phyloP scores from a whole-genome alignment of 2,888 invertebrate genomes.

The Cabera pusaria region DNA sequence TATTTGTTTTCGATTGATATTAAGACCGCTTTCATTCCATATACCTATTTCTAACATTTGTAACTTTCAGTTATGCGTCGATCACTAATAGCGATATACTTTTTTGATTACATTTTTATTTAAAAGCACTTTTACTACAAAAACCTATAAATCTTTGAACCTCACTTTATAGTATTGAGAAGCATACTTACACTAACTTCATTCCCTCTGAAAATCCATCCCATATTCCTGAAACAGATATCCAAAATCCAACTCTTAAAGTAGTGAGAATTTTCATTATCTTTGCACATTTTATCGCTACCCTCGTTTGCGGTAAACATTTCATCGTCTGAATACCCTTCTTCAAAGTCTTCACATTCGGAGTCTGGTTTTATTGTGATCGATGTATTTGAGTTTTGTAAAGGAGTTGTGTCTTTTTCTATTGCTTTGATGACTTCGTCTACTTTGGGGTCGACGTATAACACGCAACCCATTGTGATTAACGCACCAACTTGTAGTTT shows the following conservation, averaged over 20 bases:
- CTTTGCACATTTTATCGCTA: slow-evolving; percentile 33
- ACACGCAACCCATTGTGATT: slow-evolving; percentile 88
- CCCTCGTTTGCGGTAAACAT: slow-evolving; percentile 52
- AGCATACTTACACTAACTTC: slow-evolving; percentile 59
- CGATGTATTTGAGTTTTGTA: slow-evolving; percentile 35
- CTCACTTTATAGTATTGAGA: too few species aligned
- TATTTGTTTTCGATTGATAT: too few species aligned
- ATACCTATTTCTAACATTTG: too few species aligned
- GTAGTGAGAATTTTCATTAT: slow-evolving; percentile 45
- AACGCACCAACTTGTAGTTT: slow-evolving; percentile 88
- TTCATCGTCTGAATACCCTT: slow-evolving; percentile 74
- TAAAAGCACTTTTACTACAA: too few species aligned
- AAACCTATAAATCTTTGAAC: too few species aligned
- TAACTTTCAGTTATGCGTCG: too few species aligned
- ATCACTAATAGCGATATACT: too few species aligned
- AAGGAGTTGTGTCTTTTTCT: slow-evolving; percentile 61
- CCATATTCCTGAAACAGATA: slow-evolving; percentile 84
- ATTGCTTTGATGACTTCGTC: slow-evolving; percentile 85
- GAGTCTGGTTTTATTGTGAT: slow-evolving; percentile 39
- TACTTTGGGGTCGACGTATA: slow-evolving; percentile 85
- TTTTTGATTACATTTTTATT: too few species aligned
- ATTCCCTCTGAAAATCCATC: slow-evolving; percentile 62
- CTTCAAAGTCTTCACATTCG: slow-evolving; percentile 72
- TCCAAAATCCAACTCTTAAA: slow-evolving; percentile 85
- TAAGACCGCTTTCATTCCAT: too few species aligned